Conservation (phyloP, 2,797 vertebrate species). For the Tauraco hartlaubi region DNA sequence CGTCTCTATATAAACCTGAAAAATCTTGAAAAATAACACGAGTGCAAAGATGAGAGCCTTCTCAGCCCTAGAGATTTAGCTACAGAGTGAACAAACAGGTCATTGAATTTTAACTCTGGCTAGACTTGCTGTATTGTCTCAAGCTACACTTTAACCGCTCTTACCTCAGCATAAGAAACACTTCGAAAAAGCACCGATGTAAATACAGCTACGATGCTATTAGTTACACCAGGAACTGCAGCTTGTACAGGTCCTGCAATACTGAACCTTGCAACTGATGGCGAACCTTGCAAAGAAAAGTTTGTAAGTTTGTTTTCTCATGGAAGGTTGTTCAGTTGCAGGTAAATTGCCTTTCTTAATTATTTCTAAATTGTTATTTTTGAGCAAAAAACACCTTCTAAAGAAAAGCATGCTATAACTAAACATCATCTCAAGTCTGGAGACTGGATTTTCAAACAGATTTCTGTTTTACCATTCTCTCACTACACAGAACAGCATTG, state of each 20-base stretch:
- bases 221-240: background rate
- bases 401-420: background rate
- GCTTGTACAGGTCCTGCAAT: background rate
- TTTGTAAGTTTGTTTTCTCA: background rate
- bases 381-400: background rate
- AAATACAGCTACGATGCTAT: background rate
- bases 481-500: background rate
- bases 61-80: background rate
- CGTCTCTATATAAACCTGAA: no score
- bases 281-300: background rate
- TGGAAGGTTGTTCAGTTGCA: background rate
- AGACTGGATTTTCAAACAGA: background rate
- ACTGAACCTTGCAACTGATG: background rate
- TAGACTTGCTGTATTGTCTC: background rate
- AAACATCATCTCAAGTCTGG: background rate
- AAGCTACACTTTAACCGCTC: background rate
- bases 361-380: background rate
- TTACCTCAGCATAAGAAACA: background rate
- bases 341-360: background rate
- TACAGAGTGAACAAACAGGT: background rate
- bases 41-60: background rate
- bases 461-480: background rate
- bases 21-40: background rate
- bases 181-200: background rate
- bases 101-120: background rate